Base-by-base conservation (phyloP, 2,888 invertebrate species). In the Automeris io region DNA sequence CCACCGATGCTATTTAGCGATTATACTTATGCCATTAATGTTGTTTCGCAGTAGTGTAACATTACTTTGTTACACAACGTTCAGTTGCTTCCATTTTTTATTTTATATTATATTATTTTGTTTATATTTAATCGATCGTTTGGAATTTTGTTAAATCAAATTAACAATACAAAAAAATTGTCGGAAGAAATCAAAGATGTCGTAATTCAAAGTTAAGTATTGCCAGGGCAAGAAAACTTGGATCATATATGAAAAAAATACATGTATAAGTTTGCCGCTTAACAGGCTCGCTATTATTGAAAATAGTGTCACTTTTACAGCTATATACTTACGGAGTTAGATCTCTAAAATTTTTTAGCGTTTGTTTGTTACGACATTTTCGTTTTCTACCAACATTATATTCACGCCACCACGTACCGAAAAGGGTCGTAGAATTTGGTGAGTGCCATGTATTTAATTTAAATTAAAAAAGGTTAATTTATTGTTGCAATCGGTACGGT, bases 1-100 rank as follows among this genome's bases (percentile, higher is more conserved):
- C 86, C 86, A 86, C 86, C 86, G 86, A 86, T 79, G 80, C 83
- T 83, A 79, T 73, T 82, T 82, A 86, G 77, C 81, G 76, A 78
- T 81, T 74, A 39, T 39, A 78, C 67, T 73, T 73, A 66, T 86
- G 86, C 86, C 86, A 86, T 86, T 83, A n/a, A 62, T 61, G 80
- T 81, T 78, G 82, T 78, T 69, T 66, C 54, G 61, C 71, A 71
- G 65, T 9, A 16, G 56, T 63, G 54, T 45, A 76, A 47, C 82
- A 82, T 78, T 59, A 70, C 70, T 70, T 70, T 72, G 73, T 71
- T 26, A 21, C 65, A 61, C 73, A 61, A 73, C 73, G 51, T 60
- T 68, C 73, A 68, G 70, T 76, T 79, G 82, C 85, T 86, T 85
- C 85, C 85, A 83, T 76, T 72, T 64, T 76, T 79, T 70, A 69